A percentile compares a stretch with the other conserved stretches of the same genome.
Conservation (phyloP, 2,113 vertebrate species). For the Corythornis cristatus region DNA sequence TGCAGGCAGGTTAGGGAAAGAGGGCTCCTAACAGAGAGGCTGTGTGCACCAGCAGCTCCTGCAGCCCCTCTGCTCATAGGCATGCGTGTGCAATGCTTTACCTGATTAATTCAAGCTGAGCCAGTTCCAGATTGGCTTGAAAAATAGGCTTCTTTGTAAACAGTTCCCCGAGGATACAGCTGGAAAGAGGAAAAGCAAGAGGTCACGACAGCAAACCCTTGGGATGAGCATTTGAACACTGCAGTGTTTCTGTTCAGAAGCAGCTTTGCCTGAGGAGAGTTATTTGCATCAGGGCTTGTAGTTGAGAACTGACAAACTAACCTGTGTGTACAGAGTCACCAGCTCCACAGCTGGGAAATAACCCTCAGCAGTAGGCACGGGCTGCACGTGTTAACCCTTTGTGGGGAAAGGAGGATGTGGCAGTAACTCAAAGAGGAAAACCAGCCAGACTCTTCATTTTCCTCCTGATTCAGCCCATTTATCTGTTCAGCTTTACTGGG, state of each 20-base stretch:
- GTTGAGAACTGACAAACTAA: conserved; percentile 48
- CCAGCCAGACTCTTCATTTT: background rate
- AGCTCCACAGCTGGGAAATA: background rate
- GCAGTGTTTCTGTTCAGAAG: background rate
- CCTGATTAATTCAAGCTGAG: conserved; percentile 98
- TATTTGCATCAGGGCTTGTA: conserved; percentile 61
- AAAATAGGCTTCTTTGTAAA: conserved; percentile 99
- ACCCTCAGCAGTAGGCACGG: background rate
- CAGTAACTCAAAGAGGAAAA: fast-evolving
- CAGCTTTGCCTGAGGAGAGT: conserved; percentile 1
- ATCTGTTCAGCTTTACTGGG: background rate
- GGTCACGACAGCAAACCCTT: conserved; percentile 58
- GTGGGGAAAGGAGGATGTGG: background rate
- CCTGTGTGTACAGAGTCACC: background rate
- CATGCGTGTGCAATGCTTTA: conserved; percentile 68
- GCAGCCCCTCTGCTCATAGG: conserved; percentile 15
- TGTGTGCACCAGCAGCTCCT: conserved; percentile 7
- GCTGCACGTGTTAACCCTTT: background rate
- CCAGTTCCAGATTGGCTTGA: conserved; percentile 97
- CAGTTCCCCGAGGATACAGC: conserved; percentile 97
- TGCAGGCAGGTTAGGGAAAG: background rate
- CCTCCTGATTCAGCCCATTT: background rate
- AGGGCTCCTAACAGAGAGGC: background rate
- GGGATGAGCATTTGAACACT: conserved; percentile 10
- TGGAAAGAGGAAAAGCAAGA: conserved; percentile 73